phyloP scores from a whole-genome alignment of 2,113 vertebrate genomes.

The Prochilodus magdalenae region DNA sequence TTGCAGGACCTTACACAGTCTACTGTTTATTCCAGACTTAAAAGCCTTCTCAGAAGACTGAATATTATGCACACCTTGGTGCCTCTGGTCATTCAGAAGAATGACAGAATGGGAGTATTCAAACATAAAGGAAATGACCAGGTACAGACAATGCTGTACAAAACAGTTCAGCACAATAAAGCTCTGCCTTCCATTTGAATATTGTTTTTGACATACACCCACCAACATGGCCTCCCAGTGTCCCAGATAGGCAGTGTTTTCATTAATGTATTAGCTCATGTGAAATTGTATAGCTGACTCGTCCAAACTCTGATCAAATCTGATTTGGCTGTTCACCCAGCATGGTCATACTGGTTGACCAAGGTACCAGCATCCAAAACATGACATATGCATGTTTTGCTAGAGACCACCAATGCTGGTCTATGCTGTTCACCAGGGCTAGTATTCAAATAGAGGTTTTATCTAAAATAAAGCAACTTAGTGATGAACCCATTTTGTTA shows the following conservation, averaged over 20 bases:
- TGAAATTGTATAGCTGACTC: no score
- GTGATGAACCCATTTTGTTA: neutral
- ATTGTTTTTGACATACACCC: no score
- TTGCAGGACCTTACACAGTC: slow-evolving; percentile 63
- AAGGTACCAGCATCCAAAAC: no score
- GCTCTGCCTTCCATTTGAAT: no score
- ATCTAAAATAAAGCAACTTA: neutral
- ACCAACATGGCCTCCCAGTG: neutral
- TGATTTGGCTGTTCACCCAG: no score
- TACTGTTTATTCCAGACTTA: slow-evolving; percentile 70
- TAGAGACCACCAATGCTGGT: no score
- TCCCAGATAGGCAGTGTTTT: neutral
- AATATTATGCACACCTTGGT: no score
- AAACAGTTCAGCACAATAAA: neutral
- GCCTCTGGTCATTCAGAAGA: slow-evolving; percentile 53
- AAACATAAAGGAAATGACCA: slow-evolving; percentile 51
- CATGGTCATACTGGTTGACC: no score
- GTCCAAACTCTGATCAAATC: no score
- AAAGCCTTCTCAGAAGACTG: slow-evolving; percentile 64
- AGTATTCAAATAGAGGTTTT: neutral
- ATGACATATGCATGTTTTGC: no score
- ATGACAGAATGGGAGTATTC: slow-evolving; percentile 70
- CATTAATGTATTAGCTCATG: no score
- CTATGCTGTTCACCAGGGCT: no score
- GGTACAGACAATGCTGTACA: slow-evolving; percentile 52